phyloP scores from a whole-genome alignment of 2,888 invertebrate genomes.

The Macropis europaea region DNA sequence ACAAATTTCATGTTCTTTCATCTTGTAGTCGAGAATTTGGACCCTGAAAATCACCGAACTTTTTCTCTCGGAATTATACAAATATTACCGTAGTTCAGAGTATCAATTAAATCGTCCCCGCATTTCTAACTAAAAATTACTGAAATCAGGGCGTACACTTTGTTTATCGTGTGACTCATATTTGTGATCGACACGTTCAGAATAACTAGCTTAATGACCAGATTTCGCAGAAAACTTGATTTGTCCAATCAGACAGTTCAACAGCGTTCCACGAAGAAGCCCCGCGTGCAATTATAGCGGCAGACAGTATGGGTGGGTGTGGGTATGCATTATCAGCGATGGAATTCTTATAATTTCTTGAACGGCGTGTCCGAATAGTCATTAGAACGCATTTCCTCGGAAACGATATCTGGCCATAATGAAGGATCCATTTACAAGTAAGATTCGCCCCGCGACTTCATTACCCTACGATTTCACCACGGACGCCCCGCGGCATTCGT shows the following conservation, averaged over 20 bases:
- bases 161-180: too few species aligned
- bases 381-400: constrained; percentile 64
- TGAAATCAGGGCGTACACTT: too few species aligned
- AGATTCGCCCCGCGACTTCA: constrained; percentile 76
- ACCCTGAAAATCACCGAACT: too few species aligned
- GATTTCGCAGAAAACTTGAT: too few species aligned
- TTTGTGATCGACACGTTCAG: too few species aligned
- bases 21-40: too few species aligned
- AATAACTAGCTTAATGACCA: too few species aligned
- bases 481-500: constrained; percentile 74
- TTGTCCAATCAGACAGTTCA: constrained; percentile 20
- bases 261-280: constrained; percentile 3
- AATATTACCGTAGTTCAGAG: too few species aligned
- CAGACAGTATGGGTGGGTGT: not conserved
- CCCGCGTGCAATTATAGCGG: constrained; percentile 32
- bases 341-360: constrained; percentile 55
- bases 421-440: constrained; percentile 78
- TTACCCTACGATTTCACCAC: constrained; percentile 77
- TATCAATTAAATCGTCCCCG: too few species aligned
- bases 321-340: constrained; percentile 47
- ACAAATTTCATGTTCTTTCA: too few species aligned
- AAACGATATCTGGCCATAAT: constrained; percentile 76
- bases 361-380: constrained; percentile 55
- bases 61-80: too few species aligned
- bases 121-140: too few species aligned